These are phyloP conservation scores for Stegana nigrithorax DNA, from an alignment of 2,888 invertebrate genomes.

Conservation along the genomic window DNA sequence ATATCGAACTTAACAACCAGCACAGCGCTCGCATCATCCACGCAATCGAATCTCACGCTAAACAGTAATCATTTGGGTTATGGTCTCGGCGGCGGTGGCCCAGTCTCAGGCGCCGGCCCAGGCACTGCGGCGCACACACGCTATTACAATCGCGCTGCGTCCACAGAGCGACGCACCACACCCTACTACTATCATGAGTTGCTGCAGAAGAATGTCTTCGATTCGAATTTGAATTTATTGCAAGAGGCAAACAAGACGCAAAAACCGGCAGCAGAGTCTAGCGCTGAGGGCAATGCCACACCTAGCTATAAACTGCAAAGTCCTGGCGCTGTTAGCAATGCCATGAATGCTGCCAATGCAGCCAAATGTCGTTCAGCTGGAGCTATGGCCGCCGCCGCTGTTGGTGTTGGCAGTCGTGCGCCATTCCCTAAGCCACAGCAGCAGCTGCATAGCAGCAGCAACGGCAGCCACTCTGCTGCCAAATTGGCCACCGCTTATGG, in stretches of 20 bases:
- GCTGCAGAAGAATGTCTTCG: slow-evolving; percentile 63
- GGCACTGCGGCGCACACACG: slow-evolving; percentile 24
- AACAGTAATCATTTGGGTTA: slow-evolving; percentile 25
- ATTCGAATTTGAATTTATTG: slow-evolving; percentile 66
- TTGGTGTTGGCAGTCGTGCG: slow-evolving; percentile 31
- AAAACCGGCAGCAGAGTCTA: slow-evolving; percentile 33
- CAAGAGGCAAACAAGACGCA: slow-evolving; percentile 50
- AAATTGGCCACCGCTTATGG: slow-evolving; percentile 33
- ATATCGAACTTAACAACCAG: slow-evolving; percentile 49
- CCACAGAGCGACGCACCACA: slow-evolving; percentile 63
- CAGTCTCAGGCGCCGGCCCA: slow-evolving; percentile 19
- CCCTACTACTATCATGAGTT: slow-evolving; percentile 68
- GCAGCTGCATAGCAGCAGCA: slow-evolving; percentile 40
- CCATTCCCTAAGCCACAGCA: slow-evolving; percentile 48
- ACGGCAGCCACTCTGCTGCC: slow-evolving; percentile 27
- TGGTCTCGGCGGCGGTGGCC: slow-evolving; percentile 25
- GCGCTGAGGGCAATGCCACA: slow-evolving; percentile 1
- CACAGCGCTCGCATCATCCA: slow-evolving; percentile 40
- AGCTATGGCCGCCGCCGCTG: slow-evolving; percentile 35
- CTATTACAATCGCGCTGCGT: slow-evolving; percentile 35
- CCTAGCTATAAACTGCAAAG: background rate
- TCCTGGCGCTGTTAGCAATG: too few species aligned
- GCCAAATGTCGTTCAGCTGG: slow-evolving; percentile 25
- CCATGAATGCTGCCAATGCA: slow-evolving; percentile 7
- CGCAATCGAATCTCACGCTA: slow-evolving; percentile 37